Base-by-base conservation (phyloP, 2,797 vertebrate genomes). In the Micropoecilia bifurca region DNA sequence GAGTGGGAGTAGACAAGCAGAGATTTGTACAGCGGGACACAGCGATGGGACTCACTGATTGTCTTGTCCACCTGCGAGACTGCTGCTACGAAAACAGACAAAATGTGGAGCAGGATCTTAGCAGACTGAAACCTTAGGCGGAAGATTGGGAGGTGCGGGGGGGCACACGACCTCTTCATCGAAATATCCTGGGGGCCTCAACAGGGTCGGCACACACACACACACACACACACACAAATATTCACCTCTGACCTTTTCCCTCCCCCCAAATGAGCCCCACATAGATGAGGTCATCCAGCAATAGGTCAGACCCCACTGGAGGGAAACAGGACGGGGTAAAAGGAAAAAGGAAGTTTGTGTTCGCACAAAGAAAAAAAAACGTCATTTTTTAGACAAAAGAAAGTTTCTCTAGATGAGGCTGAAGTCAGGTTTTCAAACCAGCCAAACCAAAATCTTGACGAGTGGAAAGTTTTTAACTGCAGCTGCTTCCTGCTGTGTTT, bases 261-360 rank as follows among this genome's bases (percentile, higher is more conserved):
- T 57, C 55, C 91, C 85, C 87, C 84, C 73, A 88, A 90, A 91
- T 9, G 28, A 92, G 85, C 80, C 84, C 78, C 81, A 83, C 83
- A 92, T 85, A 88, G 91, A 95, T 91, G 90, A 92, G 89, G 90
- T 94, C 89, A 92, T 73, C 30, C 75, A 71, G 83, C 20, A 22
- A 85, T 81, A 84, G 90, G 91, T 91, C 90, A 90, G 82, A 88
- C 76, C 80, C 36, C 74, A 82, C 71, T 48, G 83, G 90, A 81
- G 76, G 61, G 78, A 71, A 74, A 46, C 45, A 74, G 68, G 75
- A 71, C 75, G 6, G 76, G 66, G 39, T n/a, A 68, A 48, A 25
- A 46, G 39, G 57, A 74, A 48, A 33, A 25, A 77, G 79, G 39
- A 20, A 73, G 71, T 79, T 33, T 47, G 6, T 28, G 3, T 20